Percentiles rank a stretch among this genome's conserved stretches.
These are phyloP conservation scores for Osmerus mordax DNA, from an alignment of 2,113 vertebrate species.

Conservation along the genomic window DNA sequence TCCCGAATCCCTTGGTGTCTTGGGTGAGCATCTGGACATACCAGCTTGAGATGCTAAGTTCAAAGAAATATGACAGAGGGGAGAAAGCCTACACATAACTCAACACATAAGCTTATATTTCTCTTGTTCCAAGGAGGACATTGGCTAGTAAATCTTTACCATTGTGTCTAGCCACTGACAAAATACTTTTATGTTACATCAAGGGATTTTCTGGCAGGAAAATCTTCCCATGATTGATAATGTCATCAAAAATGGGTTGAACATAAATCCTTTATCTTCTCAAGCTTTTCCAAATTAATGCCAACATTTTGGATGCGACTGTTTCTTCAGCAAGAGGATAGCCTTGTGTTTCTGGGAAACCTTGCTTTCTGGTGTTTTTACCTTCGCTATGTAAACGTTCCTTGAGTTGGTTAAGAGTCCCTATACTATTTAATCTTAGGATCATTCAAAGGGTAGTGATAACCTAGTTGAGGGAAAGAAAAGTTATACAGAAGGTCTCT, in stretches of 20 bases:
- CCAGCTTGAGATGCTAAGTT: constrained; percentile 47
- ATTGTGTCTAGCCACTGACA: constrained; percentile 41
- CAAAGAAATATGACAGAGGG: constrained; percentile 49
- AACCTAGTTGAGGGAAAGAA: constrained; percentile 24
- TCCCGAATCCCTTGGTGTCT: constrained; percentile 31
- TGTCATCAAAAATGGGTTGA: constrained; percentile 58
- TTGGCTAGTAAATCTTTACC: constrained; percentile 58
- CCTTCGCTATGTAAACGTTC: constrained; percentile 23
- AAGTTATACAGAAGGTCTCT: constrained; percentile 57
- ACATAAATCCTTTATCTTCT: constrained; percentile 47
- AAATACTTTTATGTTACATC: constrained; percentile 55
- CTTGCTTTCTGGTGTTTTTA: constrained; percentile 28
- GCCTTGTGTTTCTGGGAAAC: background rate
- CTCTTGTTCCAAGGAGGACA: constrained; percentile 47
- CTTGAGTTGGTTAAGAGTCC: constrained; percentile 44
- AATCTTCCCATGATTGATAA: constrained; percentile 64
- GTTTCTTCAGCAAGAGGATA: constrained; percentile 33
- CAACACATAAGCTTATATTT: constrained; percentile 51
- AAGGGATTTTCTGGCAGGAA: constrained; percentile 61
- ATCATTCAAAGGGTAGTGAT: constrained; percentile 34
- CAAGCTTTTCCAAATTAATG: constrained; percentile 50
- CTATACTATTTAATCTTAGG: constrained; percentile 13
- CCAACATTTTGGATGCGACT: constrained; percentile 33
- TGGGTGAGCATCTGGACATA: constrained; percentile 37
- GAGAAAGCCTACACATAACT: constrained; percentile 56